phyloP scores from a whole-genome alignment of 2,113 vertebrate species.

The Corvus hawaiiensis region DNA sequence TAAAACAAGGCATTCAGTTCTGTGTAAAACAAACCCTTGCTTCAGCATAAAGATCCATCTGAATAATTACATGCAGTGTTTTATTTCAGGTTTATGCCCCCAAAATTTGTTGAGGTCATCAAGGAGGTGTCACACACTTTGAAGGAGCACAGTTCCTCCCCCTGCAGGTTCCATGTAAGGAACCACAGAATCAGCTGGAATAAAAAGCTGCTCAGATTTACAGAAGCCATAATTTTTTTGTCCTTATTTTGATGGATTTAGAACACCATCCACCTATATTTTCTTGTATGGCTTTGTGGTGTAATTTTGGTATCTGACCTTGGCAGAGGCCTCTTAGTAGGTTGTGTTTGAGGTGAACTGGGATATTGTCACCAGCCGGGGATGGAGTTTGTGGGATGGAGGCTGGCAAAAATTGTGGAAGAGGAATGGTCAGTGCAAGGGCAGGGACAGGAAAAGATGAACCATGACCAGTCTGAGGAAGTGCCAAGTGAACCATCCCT shows the following conservation, averaged over 20 bases:
- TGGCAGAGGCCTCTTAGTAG: neutral
- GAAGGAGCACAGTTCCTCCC: neutral
- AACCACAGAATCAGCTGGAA: neutral
- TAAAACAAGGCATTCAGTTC: neutral
- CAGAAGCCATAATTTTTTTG: neutral
- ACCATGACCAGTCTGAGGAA: neutral
- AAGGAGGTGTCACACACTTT: neutral
- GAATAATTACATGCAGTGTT: neutral
- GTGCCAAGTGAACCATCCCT: neutral
- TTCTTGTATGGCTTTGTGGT: neutral
- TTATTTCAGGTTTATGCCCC: neutral
- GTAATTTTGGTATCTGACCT: neutral
- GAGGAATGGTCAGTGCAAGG: neutral
- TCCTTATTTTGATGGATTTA: neutral
- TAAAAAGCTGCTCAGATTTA: neutral
- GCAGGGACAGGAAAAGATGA: neutral
- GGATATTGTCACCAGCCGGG: neutral
- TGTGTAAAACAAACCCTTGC: neutral
- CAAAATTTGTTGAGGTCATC: neutral
- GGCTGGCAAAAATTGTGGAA: neutral
- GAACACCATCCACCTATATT: neutral
- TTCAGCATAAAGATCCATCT: neutral
- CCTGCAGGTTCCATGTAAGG: neutral
- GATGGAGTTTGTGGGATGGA: neutral
- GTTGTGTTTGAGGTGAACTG: neutral